These are phyloP conservation scores for Noctua janthe DNA, from an alignment of 2,888 invertebrate genomes.

Conservation along the genomic window DNA sequence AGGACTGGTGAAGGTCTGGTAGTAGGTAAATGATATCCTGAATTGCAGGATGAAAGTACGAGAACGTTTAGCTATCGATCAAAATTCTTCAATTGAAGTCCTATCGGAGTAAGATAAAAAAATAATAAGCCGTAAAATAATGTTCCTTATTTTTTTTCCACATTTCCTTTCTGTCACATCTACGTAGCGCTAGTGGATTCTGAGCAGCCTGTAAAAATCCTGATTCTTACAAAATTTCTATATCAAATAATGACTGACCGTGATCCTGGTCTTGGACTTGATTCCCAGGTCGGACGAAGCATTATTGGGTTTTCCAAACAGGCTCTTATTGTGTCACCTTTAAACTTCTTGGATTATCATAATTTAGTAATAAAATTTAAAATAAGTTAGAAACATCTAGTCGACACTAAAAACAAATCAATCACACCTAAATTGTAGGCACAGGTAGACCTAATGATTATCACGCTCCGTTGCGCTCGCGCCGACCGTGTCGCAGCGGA, in stretches of 20 bases:
- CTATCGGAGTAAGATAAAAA: not conserved
- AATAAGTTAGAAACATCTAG: not conserved
- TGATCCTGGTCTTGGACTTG: not conserved
- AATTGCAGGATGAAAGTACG: not conserved
- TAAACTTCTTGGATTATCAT: not conserved
- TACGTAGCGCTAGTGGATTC: not conserved
- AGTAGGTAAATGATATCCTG: not conserved
- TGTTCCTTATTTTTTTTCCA: not conserved
- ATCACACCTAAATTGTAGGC: slow-evolving; percentile 67
- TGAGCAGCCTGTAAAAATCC: not conserved
- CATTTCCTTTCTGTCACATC: not conserved
- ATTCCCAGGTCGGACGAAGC: not conserved
- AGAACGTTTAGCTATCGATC: not conserved
- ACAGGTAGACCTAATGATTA: slow-evolving; percentile 76
- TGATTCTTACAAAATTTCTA: too few relatives aligned
- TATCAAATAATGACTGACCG: not conserved
- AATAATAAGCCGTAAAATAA: not conserved
- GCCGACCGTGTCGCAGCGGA: slow-evolving; percentile 80
- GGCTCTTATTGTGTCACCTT: not conserved
- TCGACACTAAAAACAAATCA: slow-evolving; percentile 60
- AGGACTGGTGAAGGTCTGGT: not conserved
- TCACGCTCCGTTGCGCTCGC: slow-evolving; percentile 83
- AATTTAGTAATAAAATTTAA: not conserved
- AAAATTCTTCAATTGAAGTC: not conserved
- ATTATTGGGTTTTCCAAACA: not conserved